A percentile compares a stretch with the other conserved stretches of the same genome.
Evolutionary conservation across 2,797 vertebrate genomes (phyloP).

Genomic region (Bradypodion ventrale): DNA sequence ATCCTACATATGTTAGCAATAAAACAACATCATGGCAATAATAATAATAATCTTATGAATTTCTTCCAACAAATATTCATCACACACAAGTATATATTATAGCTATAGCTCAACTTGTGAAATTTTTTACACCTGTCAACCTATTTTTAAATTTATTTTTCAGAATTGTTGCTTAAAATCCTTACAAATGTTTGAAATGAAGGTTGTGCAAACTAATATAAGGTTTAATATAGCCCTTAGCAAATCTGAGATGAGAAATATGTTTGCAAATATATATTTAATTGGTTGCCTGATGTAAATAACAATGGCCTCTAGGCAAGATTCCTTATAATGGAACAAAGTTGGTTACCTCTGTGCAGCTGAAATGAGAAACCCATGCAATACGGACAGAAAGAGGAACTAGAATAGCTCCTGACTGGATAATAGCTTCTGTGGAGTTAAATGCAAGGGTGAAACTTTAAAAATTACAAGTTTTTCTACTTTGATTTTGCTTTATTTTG

Average conservation of each 20-base stretch:
- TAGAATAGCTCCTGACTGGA: neutral
- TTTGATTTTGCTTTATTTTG: conserved; percentile 17
- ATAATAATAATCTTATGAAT: conserved; percentile 4
- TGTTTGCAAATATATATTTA: neutral
- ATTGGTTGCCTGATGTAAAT: neutral
- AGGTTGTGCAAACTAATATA: conserved; percentile 19
- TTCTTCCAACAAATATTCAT: conserved; percentile 36
- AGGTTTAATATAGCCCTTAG: neutral
- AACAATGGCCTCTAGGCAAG: neutral
- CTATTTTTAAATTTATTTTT: conserved; percentile 49
- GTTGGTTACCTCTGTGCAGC: neutral
- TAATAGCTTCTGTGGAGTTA: neutral
- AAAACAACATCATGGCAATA: conserved; percentile 32
- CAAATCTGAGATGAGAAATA: neutral
- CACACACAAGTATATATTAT: conserved; percentile 53
- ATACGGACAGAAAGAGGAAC: neutral
- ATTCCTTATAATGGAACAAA: neutral
- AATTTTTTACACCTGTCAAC: conserved; percentile 11
- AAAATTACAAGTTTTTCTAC: neutral
- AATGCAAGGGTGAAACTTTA: neutral
- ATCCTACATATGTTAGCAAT: no score
- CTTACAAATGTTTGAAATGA: conserved; percentile 42
- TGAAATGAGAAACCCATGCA: neutral
- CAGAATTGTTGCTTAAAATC: conserved; percentile 38
- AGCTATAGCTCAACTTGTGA: conserved; percentile 38